Base-by-base conservation (phyloP, 2,113 vertebrate genomes). In the Solenodon paradoxus region DNA sequence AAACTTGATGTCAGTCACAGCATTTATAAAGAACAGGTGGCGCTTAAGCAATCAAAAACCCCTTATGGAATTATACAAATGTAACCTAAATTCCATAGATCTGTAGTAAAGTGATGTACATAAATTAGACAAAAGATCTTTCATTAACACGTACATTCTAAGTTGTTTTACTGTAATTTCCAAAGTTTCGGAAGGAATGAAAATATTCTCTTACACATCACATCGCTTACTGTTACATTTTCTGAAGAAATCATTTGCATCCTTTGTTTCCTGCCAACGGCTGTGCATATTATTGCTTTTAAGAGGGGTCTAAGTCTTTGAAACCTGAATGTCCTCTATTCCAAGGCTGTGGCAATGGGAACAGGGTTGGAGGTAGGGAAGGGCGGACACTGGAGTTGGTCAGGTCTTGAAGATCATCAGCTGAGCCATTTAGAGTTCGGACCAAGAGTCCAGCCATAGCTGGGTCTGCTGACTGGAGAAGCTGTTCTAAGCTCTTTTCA, bases 1-100 rank as follows among this genome's bases (percentile, higher is more conserved):
- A 88, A 92, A 95, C 90, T 96, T 82, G 94, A 96, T 97, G 96
- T 95, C 95, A 97, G 96, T 97, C 95, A 91, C 96, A 97, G 97
- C 96, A 96, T 92, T 94, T 95, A 38, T 26, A 82, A 96, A 93
- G 82, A 87, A 96, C 98, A 97, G 96, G 87, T 96, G 93, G 91
- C 26, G 75, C 79, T 71, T 85, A 96, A 94, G 96, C 93, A 97
- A 81, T 96, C 92, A 93, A 71, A 94, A 96, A 49, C 69, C 92
- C 95, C 95, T 96, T 97, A 94, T 95, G 92, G 38, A 68, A 68
- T 97, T 97, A 96, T 84, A 94, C 79, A 88, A 30, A 85, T 69
- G 92, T 57, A 97, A 30, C 75, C 66, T 79, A 94, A 97, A 97
- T 95, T 1, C 92, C 17, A 92, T 90, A 92, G 69, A 98, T 88